Conservation (phyloP, 2,113 vertebrate genomes). For the Morone chrysops region DNA sequence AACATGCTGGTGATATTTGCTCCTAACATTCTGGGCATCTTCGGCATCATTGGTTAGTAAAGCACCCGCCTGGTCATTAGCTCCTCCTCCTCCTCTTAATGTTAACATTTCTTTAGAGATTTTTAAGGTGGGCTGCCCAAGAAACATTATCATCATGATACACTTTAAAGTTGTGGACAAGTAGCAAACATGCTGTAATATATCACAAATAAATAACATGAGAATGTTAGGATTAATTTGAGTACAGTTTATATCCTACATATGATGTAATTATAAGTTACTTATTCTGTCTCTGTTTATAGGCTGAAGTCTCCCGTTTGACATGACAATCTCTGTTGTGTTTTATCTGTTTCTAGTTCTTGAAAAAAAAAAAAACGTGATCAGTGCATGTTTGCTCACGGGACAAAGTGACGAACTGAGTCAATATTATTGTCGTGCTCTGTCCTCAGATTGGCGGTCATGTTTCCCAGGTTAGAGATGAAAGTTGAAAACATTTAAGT, state of each 20-base stretch:
- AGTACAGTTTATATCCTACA: background rate
- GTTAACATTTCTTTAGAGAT: background rate
- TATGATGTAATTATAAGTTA: slow-evolving; percentile 20
- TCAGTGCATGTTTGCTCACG: slow-evolving; percentile 45
- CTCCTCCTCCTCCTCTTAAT: background rate
- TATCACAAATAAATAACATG: background rate
- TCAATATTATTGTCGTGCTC: slow-evolving; percentile 75
- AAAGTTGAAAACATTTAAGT: slow-evolving; percentile 51
- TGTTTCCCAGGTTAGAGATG: slow-evolving; percentile 45
- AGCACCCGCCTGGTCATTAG: background rate
- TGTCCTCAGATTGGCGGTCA: slow-evolving; percentile 40
- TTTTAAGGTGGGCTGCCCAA: background rate
- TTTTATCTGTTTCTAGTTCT: background rate
- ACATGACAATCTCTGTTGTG: slow-evolving; percentile 1
- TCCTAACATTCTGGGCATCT: slow-evolving; percentile 97
- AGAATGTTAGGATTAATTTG: background rate
- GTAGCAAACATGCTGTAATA: background rate
- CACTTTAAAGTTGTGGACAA: background rate
- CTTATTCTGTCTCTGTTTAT: slow-evolving; percentile 43
- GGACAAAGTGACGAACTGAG: slow-evolving; percentile 37
- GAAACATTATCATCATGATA: background rate
- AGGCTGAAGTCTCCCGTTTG: background rate
- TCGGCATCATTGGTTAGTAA: slow-evolving; percentile 93
- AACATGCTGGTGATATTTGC: slow-evolving; percentile 98
- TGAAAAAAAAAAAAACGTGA: slow-evolving; percentile 36